Base-by-base conservation (phyloP, 2,113 vertebrate species). In the Pollimyrus isidori region DNA sequence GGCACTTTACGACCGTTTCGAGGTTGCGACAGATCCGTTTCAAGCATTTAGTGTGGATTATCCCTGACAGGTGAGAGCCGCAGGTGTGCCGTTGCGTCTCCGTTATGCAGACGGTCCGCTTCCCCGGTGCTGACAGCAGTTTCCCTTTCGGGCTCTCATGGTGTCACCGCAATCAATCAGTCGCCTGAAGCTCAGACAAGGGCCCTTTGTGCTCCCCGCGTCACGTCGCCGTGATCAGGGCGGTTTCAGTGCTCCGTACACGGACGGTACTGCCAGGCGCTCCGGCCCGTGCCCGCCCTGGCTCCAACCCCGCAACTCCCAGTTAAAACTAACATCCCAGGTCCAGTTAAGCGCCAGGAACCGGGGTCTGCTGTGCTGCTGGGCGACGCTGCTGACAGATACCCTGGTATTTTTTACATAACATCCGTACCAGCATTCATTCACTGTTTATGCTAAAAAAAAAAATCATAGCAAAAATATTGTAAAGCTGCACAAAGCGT, bases 101-200 rank as follows among this genome's bases (percentile, higher is more conserved):
- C 80, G 17, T 46, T 7, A 84, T 19, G 45, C 9, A 84, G 82
- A 84, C 82, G 7, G 3, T 23, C 5, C 45, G 82, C 10, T 84
- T 84, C 21, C 82, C 82, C 35, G 76, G n/a, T 45, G 76, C 76
- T 82, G 76, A 82, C 76, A 82, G 76, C 30, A 26, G 42, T 4
- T 82, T 82, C 76, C 76, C 76, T 10, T 82, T 82, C 19, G 39
- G 17, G 4, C 42, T 19, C 76, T 82, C 35, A 21, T 9, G 2
- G 19, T 82, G 76, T 82, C 76, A 82, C 76, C 42, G 76, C 76
- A 82, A 82, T 82, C 76, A 82, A 45, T 82, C 76, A 82, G 76
- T 82, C 42, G 35, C 76, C 76, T 82, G 76, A 26, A 69, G 10
- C 10, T 11, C 42, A 82, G 76, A 82, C 76, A 82, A 82, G 42